Percentiles rank a stretch among this genome's conserved stretches.
These are phyloP conservation scores for Esox masquinongy DNA, from an alignment of 2,797 vertebrate species.

Conservation along the genomic window DNA sequence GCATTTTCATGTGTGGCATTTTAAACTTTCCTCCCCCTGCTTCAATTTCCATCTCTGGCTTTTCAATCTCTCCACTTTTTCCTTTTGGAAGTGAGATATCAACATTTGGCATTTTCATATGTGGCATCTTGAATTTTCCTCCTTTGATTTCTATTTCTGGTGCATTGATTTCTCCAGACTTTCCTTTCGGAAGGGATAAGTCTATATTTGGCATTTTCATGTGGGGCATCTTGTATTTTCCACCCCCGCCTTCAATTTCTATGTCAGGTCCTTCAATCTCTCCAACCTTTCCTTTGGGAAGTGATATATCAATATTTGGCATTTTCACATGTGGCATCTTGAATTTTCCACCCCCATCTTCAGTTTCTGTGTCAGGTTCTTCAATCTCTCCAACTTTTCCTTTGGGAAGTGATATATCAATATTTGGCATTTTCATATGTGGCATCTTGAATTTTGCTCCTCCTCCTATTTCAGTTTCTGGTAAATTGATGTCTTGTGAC, in stretches of 20 bases:
- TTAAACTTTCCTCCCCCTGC: constrained; percentile 18
- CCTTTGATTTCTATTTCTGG: constrained; percentile 28
- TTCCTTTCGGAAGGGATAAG: constrained; percentile 54
- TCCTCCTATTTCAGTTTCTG: neutral
- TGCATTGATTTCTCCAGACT: constrained; percentile 34
- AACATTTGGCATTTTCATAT: constrained; percentile 50
- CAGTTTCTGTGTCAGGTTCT: neutral
- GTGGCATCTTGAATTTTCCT: constrained; percentile 37
- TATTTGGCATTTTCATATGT: constrained; percentile 45
- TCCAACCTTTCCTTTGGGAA: constrained; percentile 48
- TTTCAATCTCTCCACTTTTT: constrained; percentile 32
- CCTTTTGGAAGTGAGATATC: constrained; percentile 59
- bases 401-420: constrained; percentile 45
- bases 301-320: constrained; percentile 38
- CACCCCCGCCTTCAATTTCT: constrained; percentile 16
- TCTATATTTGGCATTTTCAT: constrained; percentile 64
- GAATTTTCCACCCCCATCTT: constrained; percentile 17
- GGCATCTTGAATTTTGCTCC: constrained; percentile 35
- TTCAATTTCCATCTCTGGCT: constrained; percentile 17
- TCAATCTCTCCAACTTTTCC: constrained; percentile 10
- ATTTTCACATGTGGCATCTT: constrained; percentile 56
- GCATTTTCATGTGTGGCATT: constrained; percentile 41
- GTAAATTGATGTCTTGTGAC: neutral
- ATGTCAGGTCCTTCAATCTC: neutral
- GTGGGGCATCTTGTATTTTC: constrained; percentile 50